These are phyloP conservation scores for Dipodomys spectabilis DNA, from an alignment of 2,113 vertebrate species.

Conservation along the genomic window DNA sequence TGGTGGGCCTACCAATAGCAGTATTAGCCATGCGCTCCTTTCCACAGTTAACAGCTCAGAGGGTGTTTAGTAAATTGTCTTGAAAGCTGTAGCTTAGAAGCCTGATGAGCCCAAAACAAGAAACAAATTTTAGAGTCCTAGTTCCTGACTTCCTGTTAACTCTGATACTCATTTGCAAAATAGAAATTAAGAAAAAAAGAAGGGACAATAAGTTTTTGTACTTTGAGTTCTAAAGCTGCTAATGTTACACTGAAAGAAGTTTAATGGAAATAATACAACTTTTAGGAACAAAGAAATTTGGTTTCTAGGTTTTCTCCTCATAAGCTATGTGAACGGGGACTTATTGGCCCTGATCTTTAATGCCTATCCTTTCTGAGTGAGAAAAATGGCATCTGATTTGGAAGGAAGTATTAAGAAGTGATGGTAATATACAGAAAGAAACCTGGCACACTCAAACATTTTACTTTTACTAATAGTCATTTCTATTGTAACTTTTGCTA, in stretches of 20 bases:
- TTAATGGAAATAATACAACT: background rate
- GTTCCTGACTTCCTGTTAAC: background rate
- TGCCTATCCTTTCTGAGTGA: background rate
- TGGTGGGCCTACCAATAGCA: background rate
- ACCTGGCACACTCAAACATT: background rate
- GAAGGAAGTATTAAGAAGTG: background rate
- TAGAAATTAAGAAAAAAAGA: background rate
- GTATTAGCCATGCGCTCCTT: background rate
- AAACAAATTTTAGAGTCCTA: background rate
- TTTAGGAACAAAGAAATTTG: background rate
- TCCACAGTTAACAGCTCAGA: background rate
- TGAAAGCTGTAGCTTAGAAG: background rate
- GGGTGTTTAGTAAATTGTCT: background rate
- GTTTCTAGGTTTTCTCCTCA: background rate
- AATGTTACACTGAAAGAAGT: background rate
- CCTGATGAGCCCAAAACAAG: background rate
- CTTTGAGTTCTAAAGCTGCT: background rate
- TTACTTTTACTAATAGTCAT: background rate
- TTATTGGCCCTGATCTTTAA: background rate
- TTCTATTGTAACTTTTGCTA: background rate
- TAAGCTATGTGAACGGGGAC: background rate
- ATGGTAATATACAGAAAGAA: background rate
- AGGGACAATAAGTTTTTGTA: background rate
- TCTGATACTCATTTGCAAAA: conserved; percentile 6
- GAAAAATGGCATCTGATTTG: background rate